Base-by-base conservation (phyloP, 2,888 invertebrate genomes). In the Brachypalpus laphriformis region DNA sequence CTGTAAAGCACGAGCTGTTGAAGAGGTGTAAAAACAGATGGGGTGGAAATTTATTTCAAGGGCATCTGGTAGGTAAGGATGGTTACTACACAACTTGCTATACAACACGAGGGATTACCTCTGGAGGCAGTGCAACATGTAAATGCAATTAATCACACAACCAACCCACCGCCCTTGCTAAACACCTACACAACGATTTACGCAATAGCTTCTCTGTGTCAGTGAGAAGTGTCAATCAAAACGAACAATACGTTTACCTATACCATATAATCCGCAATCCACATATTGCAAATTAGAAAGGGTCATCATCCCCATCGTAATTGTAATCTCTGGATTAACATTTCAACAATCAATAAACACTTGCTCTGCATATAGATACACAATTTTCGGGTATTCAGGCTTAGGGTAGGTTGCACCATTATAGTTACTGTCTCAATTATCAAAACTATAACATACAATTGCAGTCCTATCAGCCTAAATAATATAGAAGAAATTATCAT, bases 241-340 rank as follows among this genome's bases (percentile, higher is more conserved):
- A 51, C 11, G 40, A 40, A 40, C 40, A 20, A 42, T 49, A 18
- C n/a, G n/a, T n/a, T n/a, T n/a, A n/a, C n/a, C n/a, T n/a, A n/a
- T n/a, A n/a, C n/a, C n/a, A n/a, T 11, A 37, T 59, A 61, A 61
- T 61, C 51, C 57, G 40, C 28, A 65, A 65, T 65, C 54, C 56
- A 47, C 45, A 65, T 40, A 14, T 40, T 40, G 14, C 40, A 40
- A 40, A 28, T 25, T 34, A 14, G 20, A 59, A 40, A 56, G 49
- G 57, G 49, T 66, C 25, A 59, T 57, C 37, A 59, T 59, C 16
- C 31, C 40, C 59, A 66, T 49, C 18, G 16, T 28, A 66, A 76
- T 76, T 76, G 75, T 76, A 68, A 76, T 57, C 76, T 59, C 1
- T 42, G 59, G 76, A 76, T 59, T 59, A 68, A 68, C 59, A 76